Evolutionary conservation across 2,888 invertebrate species (phyloP), one percentile per base, ranked within the genome.

Genomic region (Erynnis tages): DNA sequence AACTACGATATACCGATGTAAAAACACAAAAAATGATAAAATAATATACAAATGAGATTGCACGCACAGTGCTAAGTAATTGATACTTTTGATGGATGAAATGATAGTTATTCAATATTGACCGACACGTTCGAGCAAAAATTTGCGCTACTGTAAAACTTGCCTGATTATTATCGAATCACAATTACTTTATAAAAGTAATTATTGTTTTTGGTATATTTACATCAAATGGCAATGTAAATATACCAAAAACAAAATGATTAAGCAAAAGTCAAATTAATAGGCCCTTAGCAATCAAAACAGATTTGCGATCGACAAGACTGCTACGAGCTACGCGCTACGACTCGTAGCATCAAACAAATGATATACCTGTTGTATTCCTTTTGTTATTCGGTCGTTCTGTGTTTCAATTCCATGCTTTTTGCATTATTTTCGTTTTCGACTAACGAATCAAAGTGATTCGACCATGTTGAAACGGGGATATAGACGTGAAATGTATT

Each of bases 381-480:
- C 79, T 84, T 85, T 87, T 88, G 80, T 83, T 82, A 71, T 73
- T 71, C 73, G 74, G 82, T 74, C 75, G 77, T 80, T 79, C 79
- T 73, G 77, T 66, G 65, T 71, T 73, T 73, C 78, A 70, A 76
- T 76, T 70, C 75, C 67, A 71, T 65, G 75, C 73, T 73, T 81
- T 85, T 82, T 79, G 75, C 76, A 83, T 84, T 80, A 79, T 80
- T 83, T 79, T 77, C 69, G 78, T 86, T 80, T 80, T 72, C 66
- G 69, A 72, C 82, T 82, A 84, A 82, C 84, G 83, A 86, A 88
- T 85, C 73, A 79, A 79, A 81, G 75, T 79, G 79, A 82, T 67
- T 76, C 74, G 71, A 76, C 75, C 72, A 71, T 73, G 71, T 78
- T 78, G 68, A 74, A 71, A 73, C 71, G 71, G 69, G 69, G 74